Base-by-base conservation (phyloP, 2,888 invertebrate genomes). In the Dendrolimus pini region DNA sequence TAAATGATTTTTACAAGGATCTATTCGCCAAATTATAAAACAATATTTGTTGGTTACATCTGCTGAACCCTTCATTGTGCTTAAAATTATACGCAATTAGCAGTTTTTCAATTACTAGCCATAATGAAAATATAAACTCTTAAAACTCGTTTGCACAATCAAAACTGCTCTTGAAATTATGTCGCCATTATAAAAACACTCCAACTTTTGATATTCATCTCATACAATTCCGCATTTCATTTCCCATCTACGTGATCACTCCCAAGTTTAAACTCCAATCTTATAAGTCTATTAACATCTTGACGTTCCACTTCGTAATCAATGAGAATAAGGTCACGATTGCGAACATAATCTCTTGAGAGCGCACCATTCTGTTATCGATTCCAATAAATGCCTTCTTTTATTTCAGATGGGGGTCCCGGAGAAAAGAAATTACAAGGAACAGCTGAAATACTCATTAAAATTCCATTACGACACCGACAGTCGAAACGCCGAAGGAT, bases 371-470 rank as follows among this genome's bases (percentile, higher is more conserved):
- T 68, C 69, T 68, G 75, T 75, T 79, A 81, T 82, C 80, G 79
- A 78, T 77, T 77, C 76, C 74, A 73, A 81, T 80, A 80, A 82
- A 80, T 77, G 77, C 71, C 75, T 62, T 70, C 74, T 75, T 74
- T 79, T 81, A 80, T 78, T 80, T 80, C 80, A 73, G 74, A 68
- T 58, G 65, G 60, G 65, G 64, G 66, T 61, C 63, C 59, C 57
- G 61, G 65, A 67, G 71, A 77, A 75, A 72, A 71, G 72, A 70
- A 80, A 82, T 79, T 78, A 78, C 77, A 71, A 65, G 67, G 77
- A 77, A 74, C 74, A 75, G 77, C 78, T 76, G 78, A 82, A 83
- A 77, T 82, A 78, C 83, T 85, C 84, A 84, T 84, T 85, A 83
- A 83, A 84, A 85, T 85, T 84, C 83, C 84, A 84, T 85, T 84